A percentile compares a stretch with the other conserved stretches of the same genome.
phyloP scores from a whole-genome alignment of 2,888 invertebrate species.

The Himalopsyche anomala region DNA sequence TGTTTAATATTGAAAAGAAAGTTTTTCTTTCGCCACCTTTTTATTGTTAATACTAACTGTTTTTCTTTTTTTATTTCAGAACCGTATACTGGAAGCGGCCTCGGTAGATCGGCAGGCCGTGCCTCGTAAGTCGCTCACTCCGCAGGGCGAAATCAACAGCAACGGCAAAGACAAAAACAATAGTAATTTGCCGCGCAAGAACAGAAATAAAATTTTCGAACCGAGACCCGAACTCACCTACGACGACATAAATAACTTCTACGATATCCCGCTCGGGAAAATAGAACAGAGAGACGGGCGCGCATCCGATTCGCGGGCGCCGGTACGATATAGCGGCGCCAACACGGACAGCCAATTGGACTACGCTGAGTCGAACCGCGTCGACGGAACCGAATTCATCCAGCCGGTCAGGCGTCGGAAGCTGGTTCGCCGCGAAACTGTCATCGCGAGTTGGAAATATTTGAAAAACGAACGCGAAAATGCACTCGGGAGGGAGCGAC shows the following conservation, averaged over 20 bases:
- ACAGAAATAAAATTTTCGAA: slow-evolving; percentile 61
- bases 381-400: slow-evolving; percentile 24
- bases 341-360: slow-evolving; percentile 62
- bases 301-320: slow-evolving; percentile 48
- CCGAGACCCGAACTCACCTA: slow-evolving; percentile 62
- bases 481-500: slow-evolving; percentile 70
- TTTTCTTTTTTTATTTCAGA: slow-evolving; percentile 51
- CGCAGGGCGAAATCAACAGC: slow-evolving; percentile 1
- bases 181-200: slow-evolving; percentile 41
- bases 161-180: slow-evolving; percentile 38
- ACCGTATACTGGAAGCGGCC: slow-evolving; percentile 48
- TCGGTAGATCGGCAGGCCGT: slow-evolving; percentile 15
- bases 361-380: slow-evolving; percentile 45
- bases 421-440: slow-evolving; percentile 75
- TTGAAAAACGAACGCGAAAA: slow-evolving; percentile 75
- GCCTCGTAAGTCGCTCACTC: slow-evolving; percentile 12
- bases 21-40: neutral
- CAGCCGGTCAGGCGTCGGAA: slow-evolving; percentile 66
- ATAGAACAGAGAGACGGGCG: slow-evolving; percentile 18
- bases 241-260: slow-evolving; percentile 59
- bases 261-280: slow-evolving; percentile 49
- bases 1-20: slow-evolving; percentile 7
- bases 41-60: slow-evolving; percentile 11
- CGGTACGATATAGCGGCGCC: slow-evolving; percentile 61
- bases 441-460: slow-evolving; percentile 76